Conservation (phyloP, 2,888 invertebrate species). For the Sphecodes monilicornis region DNA sequence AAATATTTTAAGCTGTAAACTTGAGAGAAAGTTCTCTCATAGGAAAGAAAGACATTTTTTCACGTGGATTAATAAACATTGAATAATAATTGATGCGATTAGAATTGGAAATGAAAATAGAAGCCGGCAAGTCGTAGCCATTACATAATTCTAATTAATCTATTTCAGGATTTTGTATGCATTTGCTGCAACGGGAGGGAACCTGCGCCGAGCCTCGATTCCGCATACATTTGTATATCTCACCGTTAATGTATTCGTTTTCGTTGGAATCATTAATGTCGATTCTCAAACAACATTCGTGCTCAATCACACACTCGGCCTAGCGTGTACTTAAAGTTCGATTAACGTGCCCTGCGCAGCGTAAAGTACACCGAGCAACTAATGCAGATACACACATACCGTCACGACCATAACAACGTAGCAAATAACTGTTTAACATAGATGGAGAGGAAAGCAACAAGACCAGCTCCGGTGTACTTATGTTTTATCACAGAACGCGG, state of each 20-base stretch:
- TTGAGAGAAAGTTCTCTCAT: too few species aligned
- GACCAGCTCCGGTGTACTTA: slow-evolving; percentile 55
- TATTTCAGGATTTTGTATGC: background rate
- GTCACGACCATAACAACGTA: slow-evolving; percentile 60
- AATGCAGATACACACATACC: slow-evolving; percentile 63
- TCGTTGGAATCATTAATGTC: slow-evolving; percentile 53
- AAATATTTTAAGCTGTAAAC: too few species aligned
- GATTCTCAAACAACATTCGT: slow-evolving; percentile 46
- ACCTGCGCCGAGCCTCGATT: background rate
- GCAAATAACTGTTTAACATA: slow-evolving; percentile 70
- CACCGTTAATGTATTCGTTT: slow-evolving; percentile 51
- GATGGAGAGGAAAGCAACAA: slow-evolving; percentile 43
- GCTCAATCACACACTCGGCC: slow-evolving; percentile 58
- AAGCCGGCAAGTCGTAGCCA: background rate
- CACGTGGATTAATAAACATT: background rate
- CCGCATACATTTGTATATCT: slow-evolving; percentile 45
- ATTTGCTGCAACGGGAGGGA: background rate
- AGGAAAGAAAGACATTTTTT: background rate
- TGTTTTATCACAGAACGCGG: slow-evolving; percentile 66
- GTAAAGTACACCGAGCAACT: slow-evolving; percentile 61
- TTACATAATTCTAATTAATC: slow-evolving; percentile 1
- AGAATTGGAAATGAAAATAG: too few species aligned
- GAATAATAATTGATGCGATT: too few species aligned
- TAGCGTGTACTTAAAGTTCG: slow-evolving; percentile 68
- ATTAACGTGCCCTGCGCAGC: slow-evolving; percentile 64